Percentiles rank a stretch among this genome's conserved stretches.
These are phyloP conservation scores for Stichodactyla helianthus DNA, from an alignment of 64 coral and sea anemone genomes.

Conservation along the genomic window DNA sequence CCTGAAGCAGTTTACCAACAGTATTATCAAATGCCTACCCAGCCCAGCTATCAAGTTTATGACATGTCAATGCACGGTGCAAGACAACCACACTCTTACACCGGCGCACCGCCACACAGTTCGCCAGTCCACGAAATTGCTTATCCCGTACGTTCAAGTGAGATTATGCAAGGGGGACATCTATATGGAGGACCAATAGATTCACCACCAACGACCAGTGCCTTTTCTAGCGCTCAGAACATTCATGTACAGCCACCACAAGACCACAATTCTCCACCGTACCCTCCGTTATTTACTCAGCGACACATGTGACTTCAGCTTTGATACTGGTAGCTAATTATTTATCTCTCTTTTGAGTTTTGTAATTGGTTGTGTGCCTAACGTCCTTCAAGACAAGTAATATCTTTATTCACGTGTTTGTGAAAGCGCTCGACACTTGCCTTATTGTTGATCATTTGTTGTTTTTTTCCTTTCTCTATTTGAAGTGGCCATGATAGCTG, in stretches of 20 bases:
- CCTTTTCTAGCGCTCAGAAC: conserved; percentile 74
- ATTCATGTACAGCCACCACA: conserved; percentile 70
- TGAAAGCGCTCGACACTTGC: background rate
- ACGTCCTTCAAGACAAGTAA: conserved; percentile 37
- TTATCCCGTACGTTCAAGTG: conserved; percentile 61
- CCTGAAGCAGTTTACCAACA: conserved; percentile 70
- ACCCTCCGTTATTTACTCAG: conserved; percentile 84
- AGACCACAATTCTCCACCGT: conserved; percentile 51
- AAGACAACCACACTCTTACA: conserved; percentile 68
- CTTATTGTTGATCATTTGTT: conserved; percentile 15
- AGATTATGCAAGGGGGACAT: conserved; percentile 36
- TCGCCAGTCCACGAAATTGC: conserved; percentile 61
- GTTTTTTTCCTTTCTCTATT: background rate
- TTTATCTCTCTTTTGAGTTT: conserved; percentile 6
- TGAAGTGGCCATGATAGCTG: background rate
- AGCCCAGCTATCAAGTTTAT: conserved; percentile 70
- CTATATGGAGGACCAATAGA: conserved; percentile 74
- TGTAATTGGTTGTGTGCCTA: conserved; percentile 52
- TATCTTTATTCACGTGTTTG: conserved; percentile 44
- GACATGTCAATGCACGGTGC: conserved; percentile 79
- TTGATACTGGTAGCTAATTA: conserved; percentile 34
- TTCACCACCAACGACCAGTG: conserved; percentile 63
- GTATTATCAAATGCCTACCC: conserved; percentile 58
- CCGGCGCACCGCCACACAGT: conserved; percentile 55
- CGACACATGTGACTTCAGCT: conserved; percentile 71